Conservation (phyloP, 2,113 vertebrate species). For the Neoarius graeffei region DNA sequence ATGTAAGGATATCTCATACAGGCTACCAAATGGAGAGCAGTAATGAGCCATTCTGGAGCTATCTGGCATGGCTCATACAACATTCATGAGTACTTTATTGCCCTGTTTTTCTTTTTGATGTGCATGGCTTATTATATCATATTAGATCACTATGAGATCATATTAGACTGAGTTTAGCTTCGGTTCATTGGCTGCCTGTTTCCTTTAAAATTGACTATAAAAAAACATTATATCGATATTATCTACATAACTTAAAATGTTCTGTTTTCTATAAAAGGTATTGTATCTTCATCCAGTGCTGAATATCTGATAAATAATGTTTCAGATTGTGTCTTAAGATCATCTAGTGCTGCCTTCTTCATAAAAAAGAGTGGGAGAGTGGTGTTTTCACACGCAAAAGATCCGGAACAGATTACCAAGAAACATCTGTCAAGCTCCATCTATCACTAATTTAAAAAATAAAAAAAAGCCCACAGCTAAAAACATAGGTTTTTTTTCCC, state of each 20-base stretch:
- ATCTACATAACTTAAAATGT: neutral
- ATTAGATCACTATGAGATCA: neutral
- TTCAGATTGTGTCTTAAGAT: neutral
- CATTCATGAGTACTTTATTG: slow-evolving; percentile 4
- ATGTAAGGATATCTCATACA: slow-evolving; percentile 21
- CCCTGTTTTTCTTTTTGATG: slow-evolving; percentile 9
- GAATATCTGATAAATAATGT: neutral
- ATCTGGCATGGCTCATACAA: neutral
- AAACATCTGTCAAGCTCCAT: neutral
- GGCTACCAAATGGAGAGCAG: neutral
- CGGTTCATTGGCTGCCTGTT: neutral
- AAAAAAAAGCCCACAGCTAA: neutral
- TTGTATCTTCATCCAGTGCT: neutral
- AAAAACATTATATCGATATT: neutral
- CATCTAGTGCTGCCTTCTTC: neutral
- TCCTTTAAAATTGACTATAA: neutral
- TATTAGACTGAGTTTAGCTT: neutral
- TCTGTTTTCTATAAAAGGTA: neutral
- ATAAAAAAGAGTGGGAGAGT: neutral
- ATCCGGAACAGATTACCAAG: neutral
- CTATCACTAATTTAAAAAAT: neutral
- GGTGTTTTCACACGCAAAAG: neutral
- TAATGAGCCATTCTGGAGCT: slow-evolving; percentile 13
- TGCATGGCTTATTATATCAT: neutral
- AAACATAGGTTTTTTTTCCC: neutral